Evolutionary conservation across 2,797 vertebrate species (phyloP), one percentile per base, ranked within the genome.

Genomic region (Platalea minor): DNA sequence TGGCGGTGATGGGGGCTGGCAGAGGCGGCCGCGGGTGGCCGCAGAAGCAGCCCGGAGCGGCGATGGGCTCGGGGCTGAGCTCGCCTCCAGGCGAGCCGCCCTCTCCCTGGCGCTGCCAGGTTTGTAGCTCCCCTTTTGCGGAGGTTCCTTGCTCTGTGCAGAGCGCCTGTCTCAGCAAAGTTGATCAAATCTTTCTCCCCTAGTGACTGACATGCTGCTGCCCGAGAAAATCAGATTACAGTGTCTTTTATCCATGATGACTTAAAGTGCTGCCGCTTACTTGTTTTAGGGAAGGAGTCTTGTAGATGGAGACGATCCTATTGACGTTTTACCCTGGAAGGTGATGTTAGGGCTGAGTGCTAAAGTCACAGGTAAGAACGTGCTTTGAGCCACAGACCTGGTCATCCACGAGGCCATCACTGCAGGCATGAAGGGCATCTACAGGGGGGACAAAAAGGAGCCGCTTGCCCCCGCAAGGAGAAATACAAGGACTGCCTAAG

Each of bases 381-480:
- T 53, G 85, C 76, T 81, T 29, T 35, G 59, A 90, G 41, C 39
- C 50, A 17, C 1, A 0, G 53, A 21, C 12, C 46, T 17, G 28
- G 13, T 51, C 56, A 50, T 17, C n/a, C 53, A 4, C 0, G 7
- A 41, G 13, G 28, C n/a, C 37, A 7, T 11, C 3, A 0, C 60
- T 46, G 64, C 43, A 61, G 60, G 17, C 50, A 10, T 0, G 23
- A 35, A 9, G 20, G 33, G 13, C 23, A 15, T 33, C 69, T 60
- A 7, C 10, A 7, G n/a, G 1, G 33, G 19, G 10, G 17, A 86
- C 15, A 33, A 26, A 69, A 95, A 53, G 39, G 45, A 89, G 24
- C 43, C 0, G 0, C 46, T 72, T 57, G 1, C 1, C 6, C 24
- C 14, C 13, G 1, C 33, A 0, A 1, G 35, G 60, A 79, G 46